A percentile compares a stretch with the other conserved stretches of the same genome.
phyloP scores from a whole-genome alignment of 2,797 vertebrate species.

The Coendou prehensilis region DNA sequence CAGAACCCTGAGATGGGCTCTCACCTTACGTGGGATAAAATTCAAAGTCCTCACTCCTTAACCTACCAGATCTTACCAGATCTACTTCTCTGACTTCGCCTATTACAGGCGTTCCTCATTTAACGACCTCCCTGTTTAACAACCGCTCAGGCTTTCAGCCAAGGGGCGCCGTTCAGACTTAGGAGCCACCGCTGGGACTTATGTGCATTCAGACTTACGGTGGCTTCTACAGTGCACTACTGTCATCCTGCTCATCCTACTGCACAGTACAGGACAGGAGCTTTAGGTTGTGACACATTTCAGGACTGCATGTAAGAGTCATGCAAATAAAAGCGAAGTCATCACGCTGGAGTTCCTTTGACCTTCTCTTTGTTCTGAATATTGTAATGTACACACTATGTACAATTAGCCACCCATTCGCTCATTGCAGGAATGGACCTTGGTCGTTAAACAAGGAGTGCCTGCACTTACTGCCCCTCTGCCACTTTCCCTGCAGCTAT shows the following conservation, averaged over 20 bases:
- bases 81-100: neutral
- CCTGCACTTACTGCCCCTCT: neutral
- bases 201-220: neutral
- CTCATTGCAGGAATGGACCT: neutral
- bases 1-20: neutral
- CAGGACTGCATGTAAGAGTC: neutral
- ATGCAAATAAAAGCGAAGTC: neutral
- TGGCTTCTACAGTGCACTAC: neutral
- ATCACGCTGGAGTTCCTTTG: neutral
- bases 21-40: neutral
- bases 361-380: neutral
- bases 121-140: neutral
- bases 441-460: neutral
- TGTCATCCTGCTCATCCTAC: neutral
- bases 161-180: no score
- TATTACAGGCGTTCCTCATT: neutral
- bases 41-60: slow-evolving; percentile 17
- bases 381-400: neutral
- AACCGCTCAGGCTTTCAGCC: neutral
- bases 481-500: neutral
- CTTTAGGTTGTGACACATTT: neutral
- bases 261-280: neutral
- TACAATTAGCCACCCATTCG: neutral
- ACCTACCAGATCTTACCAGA: neutral
- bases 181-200: neutral